Evolutionary conservation across 2,113 vertebrate species (phyloP).

Genomic region (Geothlypis trichas): DNA sequence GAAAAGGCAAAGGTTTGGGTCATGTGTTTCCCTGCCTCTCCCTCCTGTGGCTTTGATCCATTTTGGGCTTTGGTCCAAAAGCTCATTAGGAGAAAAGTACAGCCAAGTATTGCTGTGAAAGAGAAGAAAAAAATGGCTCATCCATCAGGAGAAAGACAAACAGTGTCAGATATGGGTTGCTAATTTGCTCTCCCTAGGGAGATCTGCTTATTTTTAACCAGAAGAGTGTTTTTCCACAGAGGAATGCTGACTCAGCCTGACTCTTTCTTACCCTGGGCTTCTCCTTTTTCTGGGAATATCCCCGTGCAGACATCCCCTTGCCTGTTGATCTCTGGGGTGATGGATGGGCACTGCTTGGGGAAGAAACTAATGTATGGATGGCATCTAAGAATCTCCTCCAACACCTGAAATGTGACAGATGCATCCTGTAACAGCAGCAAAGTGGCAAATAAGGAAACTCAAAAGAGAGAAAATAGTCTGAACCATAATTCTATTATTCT

Average conservation of each 20-base stretch:
- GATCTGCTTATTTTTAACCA: background rate
- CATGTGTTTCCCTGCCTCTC: background rate
- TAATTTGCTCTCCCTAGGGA: slow-evolving; percentile 41
- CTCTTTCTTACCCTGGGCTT: background rate
- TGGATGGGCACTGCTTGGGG: background rate
- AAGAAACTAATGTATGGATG: background rate
- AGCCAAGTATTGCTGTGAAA: slow-evolving; percentile 44
- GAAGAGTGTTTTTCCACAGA: background rate
- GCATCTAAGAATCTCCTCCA: background rate
- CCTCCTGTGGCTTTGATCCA: slow-evolving; percentile 40
- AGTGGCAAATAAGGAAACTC: background rate
- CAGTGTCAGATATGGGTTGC: slow-evolving; percentile 15
- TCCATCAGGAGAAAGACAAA: slow-evolving; percentile 52
- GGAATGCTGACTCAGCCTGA: background rate
- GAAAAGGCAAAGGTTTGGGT: background rate
- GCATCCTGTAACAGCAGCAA: background rate
- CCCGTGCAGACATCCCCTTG: background rate
- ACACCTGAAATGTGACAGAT: background rate
- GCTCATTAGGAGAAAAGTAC: slow-evolving; percentile 67
- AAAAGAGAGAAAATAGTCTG: background rate
- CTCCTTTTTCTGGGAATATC: background rate
- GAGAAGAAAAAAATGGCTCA: slow-evolving; percentile 32
- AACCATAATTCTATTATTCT: background rate
- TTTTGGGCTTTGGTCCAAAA: slow-evolving; percentile 54
- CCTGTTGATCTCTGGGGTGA: background rate